Percentiles rank a stretch among this genome's conserved stretches.
These are phyloP conservation scores for Enteromius thamalakanensis DNA, from an alignment of 2,797 vertebrate genomes.

Conservation along the genomic window DNA sequence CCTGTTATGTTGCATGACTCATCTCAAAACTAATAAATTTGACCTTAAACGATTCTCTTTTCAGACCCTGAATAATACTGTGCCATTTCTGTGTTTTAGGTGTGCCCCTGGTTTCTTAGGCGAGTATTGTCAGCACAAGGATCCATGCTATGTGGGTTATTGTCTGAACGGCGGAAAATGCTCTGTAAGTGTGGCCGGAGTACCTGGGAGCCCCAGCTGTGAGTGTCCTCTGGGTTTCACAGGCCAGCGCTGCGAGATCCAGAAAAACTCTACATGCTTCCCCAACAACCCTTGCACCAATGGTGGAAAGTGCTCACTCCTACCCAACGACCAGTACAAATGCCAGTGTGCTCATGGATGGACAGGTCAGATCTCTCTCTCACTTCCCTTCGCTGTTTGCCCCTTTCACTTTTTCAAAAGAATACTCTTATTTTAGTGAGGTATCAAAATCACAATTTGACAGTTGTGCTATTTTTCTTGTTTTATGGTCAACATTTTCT, in stretches of 20 bases:
- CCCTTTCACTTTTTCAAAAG: not conserved
- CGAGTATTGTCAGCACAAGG: constrained; percentile 90
- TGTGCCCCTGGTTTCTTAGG: constrained; percentile 88
- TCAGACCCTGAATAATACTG: not conserved
- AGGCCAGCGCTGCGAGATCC: constrained; percentile 83
- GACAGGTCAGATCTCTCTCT: constrained; percentile 79
- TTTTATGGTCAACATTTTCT: not conserved
- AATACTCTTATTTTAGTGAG: not conserved
- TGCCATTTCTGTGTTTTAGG: constrained; percentile 68
- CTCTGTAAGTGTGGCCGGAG: constrained; percentile 76
- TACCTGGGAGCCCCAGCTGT: constrained; percentile 80
- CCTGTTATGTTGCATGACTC: constrained; percentile 7
- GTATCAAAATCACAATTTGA: not conserved
- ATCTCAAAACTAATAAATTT: not conserved
- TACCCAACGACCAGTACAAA: constrained; percentile 79
- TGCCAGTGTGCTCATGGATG: constrained; percentile 85
- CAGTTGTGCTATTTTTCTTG: not conserved
- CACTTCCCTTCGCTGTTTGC: not conserved
- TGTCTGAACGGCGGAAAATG: constrained; percentile 91
- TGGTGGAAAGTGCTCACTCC: constrained; percentile 81
- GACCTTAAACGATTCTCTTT: not conserved
- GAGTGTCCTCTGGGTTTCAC: constrained; percentile 84
- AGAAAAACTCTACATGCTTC: constrained; percentile 86
- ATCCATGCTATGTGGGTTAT: constrained; percentile 85
- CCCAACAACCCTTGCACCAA: constrained; percentile 86